phyloP scores from a whole-genome alignment of 2,888 invertebrate species.

The Slavum lentiscoides region DNA sequence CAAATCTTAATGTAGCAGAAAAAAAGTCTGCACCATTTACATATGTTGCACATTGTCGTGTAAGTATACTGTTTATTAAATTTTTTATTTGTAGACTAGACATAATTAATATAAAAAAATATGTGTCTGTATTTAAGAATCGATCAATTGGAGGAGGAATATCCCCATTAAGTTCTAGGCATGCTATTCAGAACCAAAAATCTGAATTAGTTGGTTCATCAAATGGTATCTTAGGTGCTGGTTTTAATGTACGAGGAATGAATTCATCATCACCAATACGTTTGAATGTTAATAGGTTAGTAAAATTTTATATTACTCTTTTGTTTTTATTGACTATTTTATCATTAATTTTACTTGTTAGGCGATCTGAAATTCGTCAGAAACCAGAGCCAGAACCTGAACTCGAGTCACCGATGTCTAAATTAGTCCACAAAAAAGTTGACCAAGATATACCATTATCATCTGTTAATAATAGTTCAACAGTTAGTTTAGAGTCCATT shows the following conservation, averaged over 20 bases:
- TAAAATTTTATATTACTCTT: not conserved
- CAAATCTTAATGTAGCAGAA: slow-evolving; percentile 63
- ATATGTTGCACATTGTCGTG: slow-evolving; percentile 58
- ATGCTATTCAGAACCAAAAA: slow-evolving; percentile 31
- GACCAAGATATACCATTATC: slow-evolving; percentile 27
- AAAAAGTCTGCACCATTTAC: slow-evolving; percentile 61
- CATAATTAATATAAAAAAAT: not conserved
- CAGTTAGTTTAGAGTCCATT: slow-evolving; percentile 83
- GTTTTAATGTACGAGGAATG: slow-evolving; percentile 53
- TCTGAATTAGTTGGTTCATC: slow-evolving; percentile 54
- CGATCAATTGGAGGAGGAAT: slow-evolving; percentile 47
- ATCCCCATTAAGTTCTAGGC: slow-evolving; percentile 35
- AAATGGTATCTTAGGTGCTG: slow-evolving; percentile 48
- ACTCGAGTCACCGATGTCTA: slow-evolving; percentile 48
- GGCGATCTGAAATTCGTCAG: slow-evolving; percentile 29
- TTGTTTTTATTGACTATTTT: not conserved
- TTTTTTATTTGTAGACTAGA: not conserved
- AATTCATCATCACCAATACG: slow-evolving; percentile 48
- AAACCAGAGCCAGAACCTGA: slow-evolving; percentile 30
- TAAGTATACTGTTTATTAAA: slow-evolving; percentile 3
- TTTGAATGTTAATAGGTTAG: slow-evolving; percentile 44
- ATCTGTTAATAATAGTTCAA: slow-evolving; percentile 54
- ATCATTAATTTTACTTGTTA: slow-evolving; percentile 14
- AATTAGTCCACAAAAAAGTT: slow-evolving; percentile 45
- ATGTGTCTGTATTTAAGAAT: slow-evolving; percentile 30